Evolutionary conservation across 2,888 invertebrate genomes (phyloP).

Genomic region (Lithophane semibrunnea): DNA sequence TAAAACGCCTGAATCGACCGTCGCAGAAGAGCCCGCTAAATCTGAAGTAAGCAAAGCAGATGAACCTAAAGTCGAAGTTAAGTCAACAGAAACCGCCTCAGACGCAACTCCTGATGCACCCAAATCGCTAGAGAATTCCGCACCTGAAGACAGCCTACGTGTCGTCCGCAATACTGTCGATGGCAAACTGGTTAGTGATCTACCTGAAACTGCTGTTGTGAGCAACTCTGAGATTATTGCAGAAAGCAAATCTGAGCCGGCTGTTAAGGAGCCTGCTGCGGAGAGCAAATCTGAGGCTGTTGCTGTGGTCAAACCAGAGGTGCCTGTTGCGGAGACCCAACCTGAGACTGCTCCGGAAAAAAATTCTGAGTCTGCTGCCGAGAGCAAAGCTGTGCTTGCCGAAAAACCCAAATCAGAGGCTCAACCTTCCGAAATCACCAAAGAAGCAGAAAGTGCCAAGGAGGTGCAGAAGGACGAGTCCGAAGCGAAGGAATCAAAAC

Average conservation of each 20-base stretch:
- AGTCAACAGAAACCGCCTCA: slow-evolving; percentile 55
- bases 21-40: slow-evolving; percentile 61
- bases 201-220: slow-evolving; percentile 48
- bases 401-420: slow-evolving; percentile 41
- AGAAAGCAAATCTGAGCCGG: slow-evolving; percentile 38
- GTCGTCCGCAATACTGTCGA: slow-evolving; percentile 84
- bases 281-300: slow-evolving; percentile 23
- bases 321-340: background rate
- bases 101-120: slow-evolving; percentile 40
- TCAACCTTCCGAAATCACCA: slow-evolving; percentile 15
- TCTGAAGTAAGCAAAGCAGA: slow-evolving; percentile 50
- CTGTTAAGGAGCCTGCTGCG: slow-evolving; percentile 25
- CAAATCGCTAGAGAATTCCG: slow-evolving; percentile 48
- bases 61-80: slow-evolving; percentile 63
- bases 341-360: slow-evolving; percentile 10
- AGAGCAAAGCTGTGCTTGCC: slow-evolving; percentile 45
- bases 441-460: slow-evolving; percentile 63
- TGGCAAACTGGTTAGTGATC: slow-evolving; percentile 58
- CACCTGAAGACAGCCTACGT: slow-evolving; percentile 75
- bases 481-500: slow-evolving; percentile 58
- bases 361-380: slow-evolving; percentile 46
- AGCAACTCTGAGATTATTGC: slow-evolving; percentile 48
- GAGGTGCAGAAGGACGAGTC: slow-evolving; percentile 60
- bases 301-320: slow-evolving; percentile 24
- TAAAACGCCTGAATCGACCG: slow-evolving; percentile 69